These are phyloP conservation scores for Sylvia borin DNA, from an alignment of 2,797 vertebrate genomes.

Conservation along the genomic window DNA sequence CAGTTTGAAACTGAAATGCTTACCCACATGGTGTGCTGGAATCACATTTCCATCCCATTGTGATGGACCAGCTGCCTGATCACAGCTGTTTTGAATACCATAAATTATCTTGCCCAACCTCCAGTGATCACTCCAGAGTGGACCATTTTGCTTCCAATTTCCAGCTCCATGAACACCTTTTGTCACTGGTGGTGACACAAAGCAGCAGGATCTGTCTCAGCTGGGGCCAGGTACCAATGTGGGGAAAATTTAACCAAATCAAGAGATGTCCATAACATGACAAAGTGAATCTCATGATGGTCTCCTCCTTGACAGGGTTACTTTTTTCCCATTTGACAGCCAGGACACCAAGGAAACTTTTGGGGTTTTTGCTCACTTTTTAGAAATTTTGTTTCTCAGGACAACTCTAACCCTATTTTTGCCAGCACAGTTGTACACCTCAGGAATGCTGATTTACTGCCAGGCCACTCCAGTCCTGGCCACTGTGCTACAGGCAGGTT, in stretches of 20 bases:
- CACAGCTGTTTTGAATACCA: background rate
- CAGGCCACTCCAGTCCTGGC: background rate
- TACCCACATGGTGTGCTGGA: background rate
- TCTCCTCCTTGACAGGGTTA: background rate
- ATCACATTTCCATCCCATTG: background rate
- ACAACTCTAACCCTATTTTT: background rate
- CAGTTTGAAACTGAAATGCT: background rate
- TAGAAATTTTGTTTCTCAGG: background rate
- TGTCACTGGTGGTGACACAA: background rate
- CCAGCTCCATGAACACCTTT: background rate
- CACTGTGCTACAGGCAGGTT: background rate
- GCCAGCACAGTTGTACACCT: background rate
- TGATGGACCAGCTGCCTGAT: background rate
- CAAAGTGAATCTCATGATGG: background rate
- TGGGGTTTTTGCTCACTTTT: background rate
- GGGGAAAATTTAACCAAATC: background rate
- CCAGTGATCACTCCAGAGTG: background rate
- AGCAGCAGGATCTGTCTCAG: background rate
- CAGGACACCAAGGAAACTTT: background rate
- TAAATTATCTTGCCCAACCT: background rate
- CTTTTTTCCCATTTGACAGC: background rate
- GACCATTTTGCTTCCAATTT: background rate
- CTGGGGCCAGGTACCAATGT: background rate
- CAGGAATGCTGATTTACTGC: background rate
- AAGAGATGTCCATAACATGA: background rate